Percentiles rank a stretch among this genome's conserved stretches.
phyloP scores from a whole-genome alignment of 2,888 invertebrate species.

The Latheticus oryzae region DNA sequence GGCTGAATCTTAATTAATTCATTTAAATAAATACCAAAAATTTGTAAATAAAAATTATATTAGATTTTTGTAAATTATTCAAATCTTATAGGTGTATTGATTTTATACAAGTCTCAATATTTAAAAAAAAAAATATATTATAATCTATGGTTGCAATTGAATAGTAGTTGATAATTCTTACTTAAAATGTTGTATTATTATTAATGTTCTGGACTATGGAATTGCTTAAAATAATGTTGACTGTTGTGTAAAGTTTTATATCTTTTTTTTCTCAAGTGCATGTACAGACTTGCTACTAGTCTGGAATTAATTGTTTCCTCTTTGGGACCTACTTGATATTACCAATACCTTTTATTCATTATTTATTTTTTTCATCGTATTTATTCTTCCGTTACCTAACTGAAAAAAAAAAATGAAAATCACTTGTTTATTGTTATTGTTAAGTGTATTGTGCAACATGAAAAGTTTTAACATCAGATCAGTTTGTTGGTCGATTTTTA shows the following conservation, averaged over 20 bases:
- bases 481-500: constrained; percentile 42
- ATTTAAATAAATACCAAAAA: constrained; percentile 54
- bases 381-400: constrained; percentile 24
- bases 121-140: constrained; percentile 27
- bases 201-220: constrained; percentile 21
- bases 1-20: constrained; percentile 44
- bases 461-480: constrained; percentile 30
- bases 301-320: too few relatives aligned
- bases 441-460: constrained; percentile 27
- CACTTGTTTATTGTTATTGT: constrained; percentile 37
- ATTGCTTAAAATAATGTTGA: constrained; percentile 33
- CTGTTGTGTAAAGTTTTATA: constrained; percentile 31
- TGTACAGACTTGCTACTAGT: too few relatives aligned
- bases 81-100: constrained; percentile 33
- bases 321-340: too few relatives aligned
- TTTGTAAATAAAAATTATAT: constrained; percentile 48
- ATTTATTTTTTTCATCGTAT: constrained; percentile 38
- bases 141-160: constrained; percentile 37
- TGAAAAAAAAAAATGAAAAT: too few relatives aligned
- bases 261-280: constrained; percentile 21
- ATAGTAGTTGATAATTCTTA: constrained; percentile 27
- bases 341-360: constrained; percentile 27
- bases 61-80: constrained; percentile 51
- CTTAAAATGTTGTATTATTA: constrained; percentile 29
- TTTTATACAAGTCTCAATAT: constrained; percentile 42